Evolutionary conservation across 2,797 vertebrate genomes (phyloP).

Genomic region (Benthosema pterotum): DNA sequence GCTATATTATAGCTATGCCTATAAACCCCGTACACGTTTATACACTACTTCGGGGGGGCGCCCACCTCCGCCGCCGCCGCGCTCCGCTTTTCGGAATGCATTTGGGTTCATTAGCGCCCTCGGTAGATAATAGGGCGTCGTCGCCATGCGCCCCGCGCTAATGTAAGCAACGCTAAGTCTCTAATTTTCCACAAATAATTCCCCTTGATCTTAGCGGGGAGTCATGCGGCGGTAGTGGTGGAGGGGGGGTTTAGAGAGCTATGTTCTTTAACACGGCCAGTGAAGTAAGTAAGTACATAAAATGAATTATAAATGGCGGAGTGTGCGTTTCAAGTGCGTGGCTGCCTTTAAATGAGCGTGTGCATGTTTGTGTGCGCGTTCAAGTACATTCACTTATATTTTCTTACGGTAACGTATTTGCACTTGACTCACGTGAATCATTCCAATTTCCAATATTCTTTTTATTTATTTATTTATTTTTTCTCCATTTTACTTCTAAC

Average conservation of each 20-base stretch:
- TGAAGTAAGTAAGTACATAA: conserved; percentile 74
- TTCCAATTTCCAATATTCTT: no score
- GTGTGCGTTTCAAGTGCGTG: conserved; percentile 46
- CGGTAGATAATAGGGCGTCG: conserved; percentile 73
- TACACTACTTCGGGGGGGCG: conserved; percentile 73
- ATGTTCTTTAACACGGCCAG: conserved; percentile 69
- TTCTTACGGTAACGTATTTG: no score
- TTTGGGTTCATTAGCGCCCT: conserved; percentile 80
- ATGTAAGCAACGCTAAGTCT: conserved; percentile 79
- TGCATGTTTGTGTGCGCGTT: conserved; percentile 34
- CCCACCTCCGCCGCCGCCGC: conserved; percentile 85
- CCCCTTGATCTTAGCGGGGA: conserved; percentile 79
- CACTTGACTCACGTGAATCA: no score
- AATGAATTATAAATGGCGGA: conserved; percentile 77
- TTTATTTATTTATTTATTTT: no score
- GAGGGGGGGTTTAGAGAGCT: conserved; percentile 35
- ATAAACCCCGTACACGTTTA: conserved; percentile 79
- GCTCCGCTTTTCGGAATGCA: conserved; percentile 68
- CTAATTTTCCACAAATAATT: conserved; percentile 83
- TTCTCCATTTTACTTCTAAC: no score
- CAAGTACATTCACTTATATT: not conserved
- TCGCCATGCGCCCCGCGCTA: conserved; percentile 71
- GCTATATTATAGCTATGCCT: conserved; percentile 74
- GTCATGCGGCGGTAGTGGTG: conserved; percentile 66
- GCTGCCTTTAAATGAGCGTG: conserved; percentile 24